phyloP scores from a whole-genome alignment of 1,140 invertebrate species.

The Drosophila rhopaloa region DNA sequence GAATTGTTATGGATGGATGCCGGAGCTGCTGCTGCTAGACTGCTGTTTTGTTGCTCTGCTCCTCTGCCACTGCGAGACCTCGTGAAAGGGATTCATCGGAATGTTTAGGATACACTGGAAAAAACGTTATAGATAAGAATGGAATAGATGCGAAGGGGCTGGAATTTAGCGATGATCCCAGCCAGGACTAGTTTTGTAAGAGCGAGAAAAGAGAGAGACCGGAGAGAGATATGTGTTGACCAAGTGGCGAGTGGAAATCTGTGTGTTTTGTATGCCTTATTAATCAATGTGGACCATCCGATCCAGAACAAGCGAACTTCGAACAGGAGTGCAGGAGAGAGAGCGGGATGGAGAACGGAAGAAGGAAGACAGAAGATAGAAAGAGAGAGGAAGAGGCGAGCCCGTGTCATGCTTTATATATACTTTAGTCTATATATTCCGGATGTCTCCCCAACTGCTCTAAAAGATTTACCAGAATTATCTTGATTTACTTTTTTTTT shows the following conservation, averaged over 20 bases:
- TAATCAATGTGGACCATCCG: slow-evolving; percentile 69
- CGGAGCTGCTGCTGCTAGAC: slow-evolving; percentile 7
- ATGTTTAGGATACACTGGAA: slow-evolving; percentile 51
- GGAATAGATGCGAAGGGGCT: slow-evolving; percentile 12
- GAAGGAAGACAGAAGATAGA: background rate
- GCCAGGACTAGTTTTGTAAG: slow-evolving; percentile 23
- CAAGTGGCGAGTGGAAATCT: slow-evolving; percentile 33
- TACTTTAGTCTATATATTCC: slow-evolving; percentile 6
- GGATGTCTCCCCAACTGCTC: slow-evolving; percentile 9
- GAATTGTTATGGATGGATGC: background rate
- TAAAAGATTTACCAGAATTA: slow-evolving; percentile 1
- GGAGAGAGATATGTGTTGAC: slow-evolving; percentile 25
- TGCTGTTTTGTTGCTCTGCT: slow-evolving; percentile 9
- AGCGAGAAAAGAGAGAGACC: background rate
- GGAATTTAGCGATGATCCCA: background rate
- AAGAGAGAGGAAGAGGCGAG: slow-evolving; percentile 5
- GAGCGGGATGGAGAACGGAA: slow-evolving; percentile 5
- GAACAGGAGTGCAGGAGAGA: slow-evolving; percentile 7
- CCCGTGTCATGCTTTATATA: slow-evolving; percentile 19
- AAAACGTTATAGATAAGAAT: slow-evolving; percentile 15
- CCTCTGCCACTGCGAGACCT: slow-evolving; percentile 43
- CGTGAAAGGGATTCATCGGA: slow-evolving; percentile 59
- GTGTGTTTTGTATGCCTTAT: slow-evolving; percentile 75
- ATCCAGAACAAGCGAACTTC: slow-evolving; percentile 20
- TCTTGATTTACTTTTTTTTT: slow-evolving; percentile 18